Evolutionary conservation across 2,113 vertebrate genomes (phyloP).

Genomic region (Entelurus aequoreus): DNA sequence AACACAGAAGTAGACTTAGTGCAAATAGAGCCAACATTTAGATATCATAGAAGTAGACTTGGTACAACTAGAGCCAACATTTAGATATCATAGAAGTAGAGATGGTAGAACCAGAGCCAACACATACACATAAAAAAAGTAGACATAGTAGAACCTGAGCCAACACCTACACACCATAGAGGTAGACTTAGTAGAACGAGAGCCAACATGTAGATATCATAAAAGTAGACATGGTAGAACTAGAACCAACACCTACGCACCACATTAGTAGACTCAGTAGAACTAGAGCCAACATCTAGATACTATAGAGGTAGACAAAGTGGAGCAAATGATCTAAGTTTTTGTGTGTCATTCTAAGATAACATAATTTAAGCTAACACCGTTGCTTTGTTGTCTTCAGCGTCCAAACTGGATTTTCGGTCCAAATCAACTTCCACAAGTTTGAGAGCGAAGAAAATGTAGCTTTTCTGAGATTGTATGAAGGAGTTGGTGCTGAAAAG

Average conservation of each 20-base stretch:
- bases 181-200: not conserved
- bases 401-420: slow-evolving; percentile 42
- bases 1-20: no score
- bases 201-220: no score
- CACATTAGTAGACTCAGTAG: not conserved
- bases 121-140: no score
- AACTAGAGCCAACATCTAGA: no score
- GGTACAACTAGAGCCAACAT: no score
- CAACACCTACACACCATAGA: no score
- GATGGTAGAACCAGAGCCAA: no score
- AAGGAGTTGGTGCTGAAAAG: slow-evolving; percentile 53
- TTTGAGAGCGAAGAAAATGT: slow-evolving; percentile 54
- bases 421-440: slow-evolving; percentile 44
- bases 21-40: no score
- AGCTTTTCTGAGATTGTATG: slow-evolving; percentile 52
- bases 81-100: no score
- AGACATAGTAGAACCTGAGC: no score
- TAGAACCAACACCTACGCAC: no score
- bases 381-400: slow-evolving; percentile 33
- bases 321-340: not conserved
- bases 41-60: no score
- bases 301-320: not conserved
- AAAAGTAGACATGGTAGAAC: not conserved
- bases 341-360: not conserved
- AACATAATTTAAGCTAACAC: not conserved